Base-by-base conservation (phyloP, 2,113 vertebrate species). In the Mionectes macconnelli region DNA sequence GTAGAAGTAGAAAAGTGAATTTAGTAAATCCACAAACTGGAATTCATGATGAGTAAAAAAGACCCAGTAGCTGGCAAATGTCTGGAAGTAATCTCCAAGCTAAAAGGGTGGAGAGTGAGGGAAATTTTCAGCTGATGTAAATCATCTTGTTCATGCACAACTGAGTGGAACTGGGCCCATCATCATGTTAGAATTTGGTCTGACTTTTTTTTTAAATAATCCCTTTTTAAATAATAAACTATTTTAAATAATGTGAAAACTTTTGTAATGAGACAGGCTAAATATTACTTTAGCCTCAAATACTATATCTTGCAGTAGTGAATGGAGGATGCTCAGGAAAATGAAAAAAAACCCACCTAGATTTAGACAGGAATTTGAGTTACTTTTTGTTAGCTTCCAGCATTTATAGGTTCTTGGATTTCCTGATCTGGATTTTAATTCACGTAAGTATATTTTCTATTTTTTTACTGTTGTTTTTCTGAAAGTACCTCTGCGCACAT, bases 271-370 rank as follows among this genome's bases (percentile, higher is more conserved):
- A 52, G 3, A 70, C 3, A 69, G 8, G 7, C 1, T 14, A 94
- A 57, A 42, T 37, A 67, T 37, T 74, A 79, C 18, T 42, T 89
- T 45, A 59, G 5, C 15, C 6, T 59, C 75, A 74, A 75, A 53
- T 33, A 53, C 2, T 73, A 2, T 55, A 4, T 52, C 20, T 52
- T 45, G 20, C 4, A n/a, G 6, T 15, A 25, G 8, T 20, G 14
- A 78, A 53, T 21, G 15, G 11, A 87, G 2, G 17, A 60, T 90
- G 15, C 3, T 47, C 12, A 55, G 42, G 30, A 57, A 81, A 63
- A 77, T 1, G 62, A 49, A 55, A 30, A 47, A 10, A 2, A 7
- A 2, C 3, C 2, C 3, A 11, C 3, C 3, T 0, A 6, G 2
- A 5, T 64, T 81, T 44, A 75, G 14, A 37, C 9, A 84, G 31